phyloP scores from a whole-genome alignment of 2,113 vertebrate genomes.

The Silurus glanis region DNA sequence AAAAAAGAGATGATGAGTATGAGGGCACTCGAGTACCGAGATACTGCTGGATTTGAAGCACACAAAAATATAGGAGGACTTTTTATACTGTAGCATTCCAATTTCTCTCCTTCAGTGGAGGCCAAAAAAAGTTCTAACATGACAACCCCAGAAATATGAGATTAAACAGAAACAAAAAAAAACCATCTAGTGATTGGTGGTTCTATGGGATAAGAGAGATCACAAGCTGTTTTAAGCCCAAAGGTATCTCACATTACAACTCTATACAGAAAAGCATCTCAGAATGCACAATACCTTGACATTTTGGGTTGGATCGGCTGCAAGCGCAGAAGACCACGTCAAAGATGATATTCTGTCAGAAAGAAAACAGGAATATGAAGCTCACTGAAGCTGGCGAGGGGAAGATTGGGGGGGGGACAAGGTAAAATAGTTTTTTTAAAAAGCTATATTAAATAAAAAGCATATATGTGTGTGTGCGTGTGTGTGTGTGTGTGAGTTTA shows the following conservation, averaged over 20 bases:
- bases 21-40: too few species aligned
- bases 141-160: too few species aligned
- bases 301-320: neutral
- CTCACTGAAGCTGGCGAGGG: neutral
- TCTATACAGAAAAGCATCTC: neutral
- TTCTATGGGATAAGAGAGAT: neutral
- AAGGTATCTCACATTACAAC: neutral
- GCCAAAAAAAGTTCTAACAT: too few species aligned
- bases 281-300: neutral
- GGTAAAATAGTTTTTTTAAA: neutral
- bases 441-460: too few species aligned
- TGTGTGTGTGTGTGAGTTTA: too few species aligned
- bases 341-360: neutral
- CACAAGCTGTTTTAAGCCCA: too few species aligned
- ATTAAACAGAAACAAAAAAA: neutral
- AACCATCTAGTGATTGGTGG: neutral
- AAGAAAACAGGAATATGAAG: neutral
- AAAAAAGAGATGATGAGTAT: too few species aligned
- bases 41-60: too few species aligned
- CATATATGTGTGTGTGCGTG: too few species aligned
- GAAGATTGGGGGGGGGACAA: neutral
- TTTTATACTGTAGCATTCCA: too few species aligned
- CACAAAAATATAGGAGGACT: too few species aligned
- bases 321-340: neutral
- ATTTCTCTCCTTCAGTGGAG: too few species aligned